Evolutionary conservation across 53 echinoderm and acorn worm genomes (phyloP).

Genomic region (Crossaster papposus): DNA sequence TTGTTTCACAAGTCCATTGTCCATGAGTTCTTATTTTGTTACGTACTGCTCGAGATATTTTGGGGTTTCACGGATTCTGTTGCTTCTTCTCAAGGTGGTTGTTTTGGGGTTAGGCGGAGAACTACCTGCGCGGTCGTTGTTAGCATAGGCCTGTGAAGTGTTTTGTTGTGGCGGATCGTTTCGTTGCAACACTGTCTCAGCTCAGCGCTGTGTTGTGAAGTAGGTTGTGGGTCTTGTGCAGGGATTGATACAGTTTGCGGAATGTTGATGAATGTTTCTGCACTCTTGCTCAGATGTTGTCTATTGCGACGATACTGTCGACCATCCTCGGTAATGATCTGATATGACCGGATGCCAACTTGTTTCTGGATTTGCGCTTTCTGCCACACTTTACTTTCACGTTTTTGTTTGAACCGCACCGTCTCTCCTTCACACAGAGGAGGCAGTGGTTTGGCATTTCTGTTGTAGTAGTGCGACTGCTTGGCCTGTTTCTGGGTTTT

Average conservation of each 20-base stretch:
- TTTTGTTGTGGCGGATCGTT: too few species aligned
- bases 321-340: conserved; percentile 58
- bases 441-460: conserved; percentile 43
- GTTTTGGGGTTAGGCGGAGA: neutral
- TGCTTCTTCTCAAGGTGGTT: conserved; percentile 38
- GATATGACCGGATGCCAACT: conserved; percentile 61
- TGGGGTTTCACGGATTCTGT: conserved; percentile 23
- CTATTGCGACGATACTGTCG: conserved; percentile 45
- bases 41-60: conserved; percentile 28
- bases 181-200: too few species aligned
- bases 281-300: conserved; percentile 20
- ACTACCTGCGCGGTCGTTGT: neutral
- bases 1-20: too few species aligned
- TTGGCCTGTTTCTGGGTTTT: conserved; percentile 49
- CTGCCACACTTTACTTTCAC: conserved; percentile 25
- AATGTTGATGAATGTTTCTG: conserved; percentile 29
- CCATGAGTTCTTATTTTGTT: neutral
- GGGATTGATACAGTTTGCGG: too few species aligned
- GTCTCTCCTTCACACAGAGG: neutral
- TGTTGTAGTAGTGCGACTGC: conserved; percentile 55
- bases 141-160: neutral
- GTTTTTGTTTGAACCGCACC: neutral
- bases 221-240: conserved; percentile 31
- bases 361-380: conserved; percentile 50
- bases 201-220: too few species aligned